Conservation (phyloP, 2,113 vertebrate genomes). For the Haliaeetus leucogaster region DNA sequence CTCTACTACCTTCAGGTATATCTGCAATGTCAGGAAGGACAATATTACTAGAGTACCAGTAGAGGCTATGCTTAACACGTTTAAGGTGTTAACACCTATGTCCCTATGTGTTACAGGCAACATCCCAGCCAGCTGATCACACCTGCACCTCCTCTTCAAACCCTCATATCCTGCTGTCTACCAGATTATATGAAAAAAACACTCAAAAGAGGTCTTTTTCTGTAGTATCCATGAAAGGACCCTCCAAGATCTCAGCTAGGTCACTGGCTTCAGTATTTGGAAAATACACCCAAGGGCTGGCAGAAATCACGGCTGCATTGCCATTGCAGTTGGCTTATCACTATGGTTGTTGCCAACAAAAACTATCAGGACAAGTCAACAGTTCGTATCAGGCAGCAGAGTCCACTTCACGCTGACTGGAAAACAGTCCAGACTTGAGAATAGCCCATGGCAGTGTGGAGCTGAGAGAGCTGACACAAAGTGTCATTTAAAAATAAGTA, state of each 20-base stretch:
- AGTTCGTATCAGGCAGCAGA: not conserved
- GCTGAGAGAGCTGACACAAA: slow-evolving; percentile 1
- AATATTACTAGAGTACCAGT: not conserved
- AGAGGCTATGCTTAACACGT: not conserved
- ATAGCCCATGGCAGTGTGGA: not conserved
- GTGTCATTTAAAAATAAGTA: not conserved
- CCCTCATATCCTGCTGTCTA: not conserved
- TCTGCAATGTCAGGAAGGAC: not conserved
- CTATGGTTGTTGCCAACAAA: not conserved
- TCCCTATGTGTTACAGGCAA: not conserved
- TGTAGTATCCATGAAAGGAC: not conserved
- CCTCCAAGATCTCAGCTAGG: not conserved
- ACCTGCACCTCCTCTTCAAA: not conserved
- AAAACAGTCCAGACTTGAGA: slow-evolving; percentile 10
- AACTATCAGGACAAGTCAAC: not conserved
- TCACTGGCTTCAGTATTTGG: not conserved
- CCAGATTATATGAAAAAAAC: not conserved
- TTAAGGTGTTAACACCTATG: not conserved
- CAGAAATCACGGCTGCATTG: not conserved
- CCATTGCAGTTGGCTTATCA: not conserved
- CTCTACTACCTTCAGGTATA: not conserved
- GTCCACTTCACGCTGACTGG: not conserved
- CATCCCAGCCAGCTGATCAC: not conserved
- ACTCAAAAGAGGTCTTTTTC: not conserved
- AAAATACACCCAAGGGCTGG: not conserved